Conservation (phyloP, 2,113 vertebrate species). For the Lasiurus cinereus region DNA sequence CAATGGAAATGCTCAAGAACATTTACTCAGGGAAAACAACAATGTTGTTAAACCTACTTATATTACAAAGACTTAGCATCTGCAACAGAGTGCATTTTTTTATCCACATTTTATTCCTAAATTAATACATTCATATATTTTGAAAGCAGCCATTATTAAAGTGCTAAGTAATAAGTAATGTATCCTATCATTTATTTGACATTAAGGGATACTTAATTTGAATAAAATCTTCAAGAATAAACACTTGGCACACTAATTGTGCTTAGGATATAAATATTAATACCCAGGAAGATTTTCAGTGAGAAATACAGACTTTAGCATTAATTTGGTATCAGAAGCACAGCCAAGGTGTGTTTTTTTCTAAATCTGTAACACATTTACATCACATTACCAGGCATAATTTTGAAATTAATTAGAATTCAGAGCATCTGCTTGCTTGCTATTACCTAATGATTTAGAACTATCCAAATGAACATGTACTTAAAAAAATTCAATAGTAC, state of each 20-base stretch:
- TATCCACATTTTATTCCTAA: constrained; percentile 60
- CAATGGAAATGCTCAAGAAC: not conserved
- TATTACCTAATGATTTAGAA: constrained; percentile 80
- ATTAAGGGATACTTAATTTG: constrained; percentile 78
- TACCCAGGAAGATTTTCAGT: constrained; percentile 76
- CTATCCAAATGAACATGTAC: constrained; percentile 65
- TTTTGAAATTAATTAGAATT: constrained; percentile 85
- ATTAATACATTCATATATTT: constrained; percentile 72
- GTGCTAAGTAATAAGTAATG: constrained; percentile 75
- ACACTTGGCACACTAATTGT: constrained; percentile 67
- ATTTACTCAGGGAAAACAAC: not conserved
- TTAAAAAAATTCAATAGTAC: constrained; percentile 66
- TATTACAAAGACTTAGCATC: not conserved
- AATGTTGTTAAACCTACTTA: not conserved
- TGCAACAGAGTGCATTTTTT: not conserved
- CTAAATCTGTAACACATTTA: constrained; percentile 82
- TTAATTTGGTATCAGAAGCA: constrained; percentile 76
- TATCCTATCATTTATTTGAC: constrained; percentile 78
- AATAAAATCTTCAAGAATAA: constrained; percentile 77
- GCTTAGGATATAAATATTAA: constrained; percentile 80
- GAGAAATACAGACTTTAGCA: constrained; percentile 71
- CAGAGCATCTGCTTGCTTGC: constrained; percentile 77
- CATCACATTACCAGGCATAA: constrained; percentile 80
- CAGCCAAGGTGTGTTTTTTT: constrained; percentile 69
- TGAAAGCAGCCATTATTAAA: constrained; percentile 73